These are phyloP conservation scores for Drosophila mayri DNA, from an alignment of 1,140 invertebrate genomes.

Conservation along the genomic window DNA sequence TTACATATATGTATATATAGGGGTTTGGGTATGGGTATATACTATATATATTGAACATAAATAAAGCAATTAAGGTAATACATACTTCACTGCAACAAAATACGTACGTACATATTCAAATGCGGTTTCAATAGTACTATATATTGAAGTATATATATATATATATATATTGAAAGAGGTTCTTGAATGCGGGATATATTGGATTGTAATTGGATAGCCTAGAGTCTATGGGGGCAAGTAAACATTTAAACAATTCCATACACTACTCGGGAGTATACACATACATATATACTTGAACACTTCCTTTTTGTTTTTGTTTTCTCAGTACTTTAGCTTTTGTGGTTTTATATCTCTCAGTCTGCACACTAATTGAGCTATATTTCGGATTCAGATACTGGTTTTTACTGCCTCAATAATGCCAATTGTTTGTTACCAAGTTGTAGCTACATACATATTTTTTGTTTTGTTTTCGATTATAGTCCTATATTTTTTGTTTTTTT, in stretches of 20 bases:
- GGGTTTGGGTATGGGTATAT: slow-evolving; percentile 8
- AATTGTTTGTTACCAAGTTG: slow-evolving; percentile 53
- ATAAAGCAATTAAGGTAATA: slow-evolving; percentile 51
- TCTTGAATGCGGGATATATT: slow-evolving; percentile 70
- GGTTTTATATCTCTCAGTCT: slow-evolving; percentile 6
- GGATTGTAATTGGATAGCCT: slow-evolving; percentile 50
- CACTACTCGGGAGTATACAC: slow-evolving; percentile 74
- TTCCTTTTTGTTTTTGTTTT: slow-evolving; percentile 13
- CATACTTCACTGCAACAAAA: slow-evolving; percentile 80
- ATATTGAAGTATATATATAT: slow-evolving; percentile 54
- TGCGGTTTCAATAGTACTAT: slow-evolving; percentile 73
- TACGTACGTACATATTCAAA: slow-evolving; percentile 67
- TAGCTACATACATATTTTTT: slow-evolving; percentile 36
- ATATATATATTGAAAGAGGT: slow-evolving; percentile 48
- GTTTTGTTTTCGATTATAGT: slow-evolving; percentile 52
- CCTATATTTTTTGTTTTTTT: slow-evolving; percentile 59
- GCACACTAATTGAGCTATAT: slow-evolving; percentile 18
- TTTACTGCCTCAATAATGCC: slow-evolving; percentile 37
- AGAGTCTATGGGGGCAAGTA: slow-evolving; percentile 56
- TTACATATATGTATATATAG: slow-evolving; percentile 33
- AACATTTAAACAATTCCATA: slow-evolving; percentile 79
- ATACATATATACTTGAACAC: slow-evolving; percentile 63
- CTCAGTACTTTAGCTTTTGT: slow-evolving; percentile 15
- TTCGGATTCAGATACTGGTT: slow-evolving; percentile 8
- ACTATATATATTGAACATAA: slow-evolving; percentile 39